phyloP scores from a whole-genome alignment of 2,797 vertebrate species.

The Sebastes goodei region DNA sequence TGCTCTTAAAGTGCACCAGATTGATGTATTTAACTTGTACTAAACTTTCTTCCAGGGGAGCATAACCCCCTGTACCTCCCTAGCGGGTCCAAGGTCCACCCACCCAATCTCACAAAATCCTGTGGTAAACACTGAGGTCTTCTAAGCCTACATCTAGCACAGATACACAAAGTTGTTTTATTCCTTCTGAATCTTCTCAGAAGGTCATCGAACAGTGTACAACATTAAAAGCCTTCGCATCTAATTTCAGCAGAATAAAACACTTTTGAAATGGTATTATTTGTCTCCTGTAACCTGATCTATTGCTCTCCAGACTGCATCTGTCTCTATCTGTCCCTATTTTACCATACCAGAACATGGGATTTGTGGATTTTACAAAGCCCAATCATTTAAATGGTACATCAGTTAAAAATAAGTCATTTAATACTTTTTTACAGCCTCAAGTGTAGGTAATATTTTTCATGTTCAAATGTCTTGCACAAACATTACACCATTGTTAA shows the following conservation, averaged over 20 bases:
- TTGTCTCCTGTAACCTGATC: not conserved
- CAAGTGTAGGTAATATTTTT: not conserved
- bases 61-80: too few species aligned
- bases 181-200: not conserved
- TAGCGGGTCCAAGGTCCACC: too few species aligned
- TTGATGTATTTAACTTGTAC: too few species aligned
- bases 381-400: not conserved
- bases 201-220: not conserved
- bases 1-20: too few species aligned
- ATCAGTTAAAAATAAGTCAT: not conserved
- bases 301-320: not conserved
- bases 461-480: not conserved
- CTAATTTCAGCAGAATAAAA: not conserved
- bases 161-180: too few species aligned
- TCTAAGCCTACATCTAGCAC: too few species aligned
- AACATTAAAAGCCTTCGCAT: not conserved
- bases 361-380: not conserved
- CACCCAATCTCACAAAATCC: too few species aligned
- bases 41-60: too few species aligned
- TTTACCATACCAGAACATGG: not conserved
- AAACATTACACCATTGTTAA: not conserved
- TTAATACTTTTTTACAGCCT: not conserved
- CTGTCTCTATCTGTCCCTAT: not conserved
- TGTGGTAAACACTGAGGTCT: too few species aligned
- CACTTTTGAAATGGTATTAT: not conserved